Base-by-base conservation (phyloP, 1,140 invertebrate species). In the Tigriopus japonicus region DNA sequence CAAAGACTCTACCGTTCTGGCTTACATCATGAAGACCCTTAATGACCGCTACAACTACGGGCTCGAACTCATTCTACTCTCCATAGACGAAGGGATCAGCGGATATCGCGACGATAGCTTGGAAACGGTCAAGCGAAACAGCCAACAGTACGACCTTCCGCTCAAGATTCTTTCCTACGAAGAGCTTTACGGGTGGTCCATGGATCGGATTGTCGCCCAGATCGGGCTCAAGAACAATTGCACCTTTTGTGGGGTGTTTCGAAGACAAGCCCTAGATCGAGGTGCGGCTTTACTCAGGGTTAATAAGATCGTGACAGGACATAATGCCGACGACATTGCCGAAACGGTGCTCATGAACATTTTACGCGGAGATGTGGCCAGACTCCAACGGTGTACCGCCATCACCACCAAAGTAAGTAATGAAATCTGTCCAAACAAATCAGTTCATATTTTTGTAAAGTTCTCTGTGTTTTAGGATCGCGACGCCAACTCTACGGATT, bases 301-400 rank as follows among this genome's bases (percentile, higher is more conserved):
- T 1, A 80, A 94, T 72, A 90, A 89, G 71, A 85, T 99, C 69
- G 93, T 88, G 9, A 99, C 95, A 52, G 91, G 94, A 17, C 96
- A 99, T 71, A 99, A 99, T 82, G 96, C 95, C 42, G 96, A 99
- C 77, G 96, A 99, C 72, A 89, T 98, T 63, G 96, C 96, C 6
- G 96, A 99, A 75, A 99, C 96, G 14, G 86, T 98, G 12, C 70
- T 98, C 14, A 98, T 98, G 93, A 98, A 98, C 78, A 81, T 99
- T 52, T 73, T 99, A 24, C 76, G 96, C 68, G 96, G 96, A 10
- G 96, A 99, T 72, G 85, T 97, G 63, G 91, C 92, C 6, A 77
- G 95, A 65, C 73, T 99, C 43, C 81, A 86, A 64, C 77, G 94
- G 64, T 97, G 92, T 71, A 94, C 88, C 49, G 80, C 85, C 59